Conservation (phyloP, 1,140 invertebrate genomes). For the Odontomachus brunneus region DNA sequence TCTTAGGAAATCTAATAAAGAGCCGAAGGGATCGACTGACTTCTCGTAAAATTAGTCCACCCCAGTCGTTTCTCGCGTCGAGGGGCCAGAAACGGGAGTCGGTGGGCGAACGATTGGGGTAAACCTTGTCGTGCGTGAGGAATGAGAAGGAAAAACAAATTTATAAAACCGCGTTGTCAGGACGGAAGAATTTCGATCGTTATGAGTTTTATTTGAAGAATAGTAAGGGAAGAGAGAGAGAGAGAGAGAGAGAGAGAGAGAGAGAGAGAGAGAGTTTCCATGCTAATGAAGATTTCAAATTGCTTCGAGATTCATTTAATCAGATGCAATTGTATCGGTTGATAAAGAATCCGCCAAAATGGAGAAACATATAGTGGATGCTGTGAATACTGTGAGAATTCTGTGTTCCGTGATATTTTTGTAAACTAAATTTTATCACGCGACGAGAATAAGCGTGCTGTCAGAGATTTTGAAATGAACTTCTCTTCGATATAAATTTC, state of each 20-base stretch:
- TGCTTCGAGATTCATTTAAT: neutral
- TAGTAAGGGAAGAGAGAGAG: neutral
- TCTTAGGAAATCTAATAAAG: slow-evolving; percentile 70
- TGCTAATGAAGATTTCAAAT: slow-evolving; percentile 14
- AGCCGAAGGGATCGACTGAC: slow-evolving; percentile 55
- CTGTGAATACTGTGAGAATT: neutral
- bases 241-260: too few relatives aligned
- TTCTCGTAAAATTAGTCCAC: slow-evolving; percentile 69
- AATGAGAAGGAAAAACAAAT: slow-evolving; percentile 39
- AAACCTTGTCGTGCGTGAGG: slow-evolving; percentile 27
- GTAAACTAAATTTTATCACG: slow-evolving; percentile 16
- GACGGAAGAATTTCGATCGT: neutral
- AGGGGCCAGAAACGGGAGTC: neutral
- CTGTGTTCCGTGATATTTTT: neutral
- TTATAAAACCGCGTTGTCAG: neutral
- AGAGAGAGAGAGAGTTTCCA: too few relatives aligned
- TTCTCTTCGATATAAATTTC: neutral
- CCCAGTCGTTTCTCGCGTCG: neutral
- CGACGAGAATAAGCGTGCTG: neutral
- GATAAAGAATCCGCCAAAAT: neutral
- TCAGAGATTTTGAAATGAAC: neutral
- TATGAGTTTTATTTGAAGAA: neutral
- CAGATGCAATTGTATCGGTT: neutral
- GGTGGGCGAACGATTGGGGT: slow-evolving; percentile 1
- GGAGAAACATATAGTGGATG: neutral